Base-by-base conservation (phyloP, 2,113 vertebrate genomes). In the Archocentrus centrarchus region DNA sequence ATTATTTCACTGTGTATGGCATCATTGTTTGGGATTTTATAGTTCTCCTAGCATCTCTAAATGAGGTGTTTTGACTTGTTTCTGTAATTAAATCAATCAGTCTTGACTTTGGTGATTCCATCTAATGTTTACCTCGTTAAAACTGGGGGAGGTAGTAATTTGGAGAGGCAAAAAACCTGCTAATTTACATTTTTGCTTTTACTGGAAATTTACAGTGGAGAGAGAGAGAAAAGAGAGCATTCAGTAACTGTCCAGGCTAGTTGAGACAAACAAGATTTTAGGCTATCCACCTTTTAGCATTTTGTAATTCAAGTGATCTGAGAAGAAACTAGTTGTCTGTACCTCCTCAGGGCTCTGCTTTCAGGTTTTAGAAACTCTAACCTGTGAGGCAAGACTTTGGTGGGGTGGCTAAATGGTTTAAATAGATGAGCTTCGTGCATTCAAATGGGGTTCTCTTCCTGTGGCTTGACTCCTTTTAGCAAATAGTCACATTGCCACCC, bases 11-110 rank as follows among this genome's bases (percentile, higher is more conserved):
- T 79, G n/a, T 27, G 75, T 20, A 59, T 7, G 22, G 75, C 30
- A 11, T 77, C 18, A 24, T 18, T 83, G 11, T 75, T 57, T 32
- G n/a, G 47, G 53, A n/a, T 75, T 79, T 75, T 73, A 73, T 73
- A 17, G 44, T 18, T 80, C 39, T 64, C 15, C 10, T 11, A 2
- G 27, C 27, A 63, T 61, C 32, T 6, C 55, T 5, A 22, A 37
- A 57, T 79, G 7, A 61, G 0, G 4, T 14, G 32, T 11, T 82
- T 44, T 37, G 32, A 18, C 32, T 9, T 24, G 17, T 68, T 73
- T 20, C 17, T 68, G 39, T 27, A 7, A 18, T 32, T 59, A 8
- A 11, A 76, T 80, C 6, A 14, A 64, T 68, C 41, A 39, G 8
- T 30, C 24, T 47, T 66, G 73, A 81, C 11, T 44, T 50, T 61